Base-by-base conservation (phyloP, 2,797 vertebrate genomes). In the Cyprinella venusta region DNA sequence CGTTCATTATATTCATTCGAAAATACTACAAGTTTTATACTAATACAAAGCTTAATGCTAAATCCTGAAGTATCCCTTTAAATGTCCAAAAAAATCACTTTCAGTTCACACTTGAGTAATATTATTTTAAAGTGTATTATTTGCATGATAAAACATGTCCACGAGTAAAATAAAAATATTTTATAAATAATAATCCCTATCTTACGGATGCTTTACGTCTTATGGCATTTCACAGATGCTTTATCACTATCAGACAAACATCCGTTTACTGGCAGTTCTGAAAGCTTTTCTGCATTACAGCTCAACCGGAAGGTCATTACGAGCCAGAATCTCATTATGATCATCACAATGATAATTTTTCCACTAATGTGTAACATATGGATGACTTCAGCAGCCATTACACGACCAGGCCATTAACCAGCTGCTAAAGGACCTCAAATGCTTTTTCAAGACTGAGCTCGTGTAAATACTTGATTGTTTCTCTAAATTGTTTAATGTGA, bases 211-310 rank as follows among this genome's bases (percentile, higher is more conserved):
- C 42, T 68, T 40, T 79, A 2, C 15, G 6, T 63, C 19, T 33
- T 26, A 9, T 33, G 4, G 8, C 36, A 59, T 59, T 75, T 59
- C 59, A 21, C 21, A 24, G 50, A 59, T 24, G 33, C 52, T 75
- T 56, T 75, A 21, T 56, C 52, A 59, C 38, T 75, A 21, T 56
- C 52, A 59, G 52, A 75, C 6, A 59, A 76, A 24, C 36, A 38
- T 79, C 30, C 21, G n/a, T 52, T 63, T 26, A 26, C 64, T 78
- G 61, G 59, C 61, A 21, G 18, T 45, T 69, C 24, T 59, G 63
- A 33, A 77, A 71, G 50, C 80, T 68, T 76, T 48, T 63, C 78
- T 75, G 48, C 19, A 59, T 80, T 84, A 65, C 24, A 59, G 64
- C 63, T 76, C 63, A 33, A 40, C 19, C 64, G 45, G 71, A 81